Conservation (phyloP, 1,140 invertebrate genomes). For the Acromyrmex echinatior region DNA sequence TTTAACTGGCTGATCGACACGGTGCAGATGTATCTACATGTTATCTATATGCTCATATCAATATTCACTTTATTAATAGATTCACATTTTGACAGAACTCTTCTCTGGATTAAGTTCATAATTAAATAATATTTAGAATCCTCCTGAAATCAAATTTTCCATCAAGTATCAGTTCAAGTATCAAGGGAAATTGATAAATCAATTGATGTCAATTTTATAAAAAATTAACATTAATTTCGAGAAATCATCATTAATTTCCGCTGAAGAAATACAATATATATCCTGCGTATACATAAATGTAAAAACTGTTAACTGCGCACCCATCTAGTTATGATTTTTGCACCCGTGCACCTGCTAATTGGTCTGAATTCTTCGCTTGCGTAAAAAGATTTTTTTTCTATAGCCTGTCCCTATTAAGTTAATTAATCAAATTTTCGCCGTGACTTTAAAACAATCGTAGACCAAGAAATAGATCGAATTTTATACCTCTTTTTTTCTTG, state of each 20-base stretch:
- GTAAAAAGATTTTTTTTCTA: not conserved
- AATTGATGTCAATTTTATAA: not conserved
- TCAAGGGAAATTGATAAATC: not conserved
- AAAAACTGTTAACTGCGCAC: constrained; percentile 55
- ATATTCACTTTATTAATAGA: constrained; percentile 47
- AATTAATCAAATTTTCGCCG: not conserved
- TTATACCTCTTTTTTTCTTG: not conserved
- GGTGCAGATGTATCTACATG: constrained; percentile 8
- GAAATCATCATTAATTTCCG: not conserved
- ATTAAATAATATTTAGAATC: not conserved
- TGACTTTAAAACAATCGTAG: not conserved
- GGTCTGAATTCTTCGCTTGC: not conserved
- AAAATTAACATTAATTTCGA: not conserved
- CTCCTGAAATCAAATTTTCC: constrained; percentile 30
- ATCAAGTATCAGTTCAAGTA: not conserved
- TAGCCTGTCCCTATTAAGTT: not conserved
- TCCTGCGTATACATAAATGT: constrained; percentile 46
- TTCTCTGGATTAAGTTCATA: constrained; percentile 27
- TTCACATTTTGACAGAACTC: constrained; percentile 8
- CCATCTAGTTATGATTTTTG: constrained; percentile 40
- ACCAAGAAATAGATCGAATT: constrained; percentile 7
- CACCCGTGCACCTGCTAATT: not conserved
- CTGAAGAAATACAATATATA: not conserved
- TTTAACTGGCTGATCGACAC: constrained; percentile 14
- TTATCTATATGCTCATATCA: constrained; percentile 42